Percentiles rank a stretch among this genome's conserved stretches.
Conservation (phyloP, 2,113 vertebrate species). For the Thomomys bottae region DNA sequence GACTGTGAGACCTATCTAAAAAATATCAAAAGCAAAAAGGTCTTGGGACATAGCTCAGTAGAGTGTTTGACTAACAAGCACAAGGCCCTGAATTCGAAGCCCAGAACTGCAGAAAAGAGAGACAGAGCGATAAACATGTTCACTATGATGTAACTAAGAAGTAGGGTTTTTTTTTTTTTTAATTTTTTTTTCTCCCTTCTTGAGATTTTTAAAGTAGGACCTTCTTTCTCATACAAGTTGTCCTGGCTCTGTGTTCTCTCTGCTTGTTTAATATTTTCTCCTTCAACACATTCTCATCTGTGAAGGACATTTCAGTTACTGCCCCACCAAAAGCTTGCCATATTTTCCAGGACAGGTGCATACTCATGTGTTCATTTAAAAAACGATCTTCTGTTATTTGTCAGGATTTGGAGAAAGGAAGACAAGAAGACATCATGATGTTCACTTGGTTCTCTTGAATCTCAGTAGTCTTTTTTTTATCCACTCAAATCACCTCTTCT, state of each 20-base stretch:
- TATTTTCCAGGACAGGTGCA: not conserved
- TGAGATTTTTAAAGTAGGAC: not conserved
- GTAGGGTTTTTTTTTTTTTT: not conserved
- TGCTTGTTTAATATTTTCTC: not conserved
- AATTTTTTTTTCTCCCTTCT: not conserved
- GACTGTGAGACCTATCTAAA: too few species aligned
- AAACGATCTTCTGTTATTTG: slow-evolving; percentile 1
- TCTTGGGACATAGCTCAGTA: too few species aligned
- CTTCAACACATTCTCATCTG: not conserved
- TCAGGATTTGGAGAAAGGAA: slow-evolving; percentile 1
- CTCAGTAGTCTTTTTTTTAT: slow-evolving; percentile 31
- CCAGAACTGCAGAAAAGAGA: too few species aligned
- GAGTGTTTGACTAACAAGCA: too few species aligned
- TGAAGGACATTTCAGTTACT: slow-evolving; percentile 3
- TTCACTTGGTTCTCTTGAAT: not conserved
- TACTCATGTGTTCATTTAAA: not conserved
- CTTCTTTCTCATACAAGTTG: not conserved
- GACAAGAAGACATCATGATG: not conserved
- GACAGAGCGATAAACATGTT: not conserved
- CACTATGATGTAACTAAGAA: not conserved
- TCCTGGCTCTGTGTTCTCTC: not conserved
- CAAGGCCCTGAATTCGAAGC: too few species aligned
- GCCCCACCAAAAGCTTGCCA: not conserved
- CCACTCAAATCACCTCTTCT: not conserved
- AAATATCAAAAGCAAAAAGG: too few species aligned